Conservation (phyloP, 2,113 vertebrate genomes). For the Myocastor coypus region DNA sequence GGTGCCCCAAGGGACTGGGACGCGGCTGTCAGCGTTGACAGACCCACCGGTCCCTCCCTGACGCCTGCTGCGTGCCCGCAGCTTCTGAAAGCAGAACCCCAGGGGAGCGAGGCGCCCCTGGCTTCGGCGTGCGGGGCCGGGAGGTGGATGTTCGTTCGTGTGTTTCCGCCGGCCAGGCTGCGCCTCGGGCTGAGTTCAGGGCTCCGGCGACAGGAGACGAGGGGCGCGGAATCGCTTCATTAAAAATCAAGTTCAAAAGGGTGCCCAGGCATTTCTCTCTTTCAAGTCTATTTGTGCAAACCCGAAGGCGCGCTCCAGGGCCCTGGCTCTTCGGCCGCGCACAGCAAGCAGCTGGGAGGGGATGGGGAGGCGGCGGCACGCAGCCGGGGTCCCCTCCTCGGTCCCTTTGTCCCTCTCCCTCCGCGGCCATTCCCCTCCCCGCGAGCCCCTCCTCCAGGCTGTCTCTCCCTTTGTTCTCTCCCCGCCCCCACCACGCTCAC, state of each 20-base stretch:
- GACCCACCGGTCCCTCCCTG: not conserved
- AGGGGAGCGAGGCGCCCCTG: not conserved
- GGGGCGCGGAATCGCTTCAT: not conserved
- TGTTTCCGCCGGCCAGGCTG: not conserved
- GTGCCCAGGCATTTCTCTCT: not conserved
- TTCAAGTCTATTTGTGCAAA: not conserved
- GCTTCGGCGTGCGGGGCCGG: not conserved
- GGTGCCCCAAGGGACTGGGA: not conserved
- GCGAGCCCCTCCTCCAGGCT: not conserved
- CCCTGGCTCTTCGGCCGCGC: not conserved
- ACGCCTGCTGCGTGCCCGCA: not conserved
- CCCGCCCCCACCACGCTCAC: not conserved
- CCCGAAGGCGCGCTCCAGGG: not conserved
- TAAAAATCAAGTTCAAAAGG: not conserved
- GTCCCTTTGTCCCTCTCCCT: slow-evolving; percentile 35
- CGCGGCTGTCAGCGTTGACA: not conserved
- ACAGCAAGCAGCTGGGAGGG: too few relatives aligned
- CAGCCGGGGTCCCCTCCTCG: not conserved
- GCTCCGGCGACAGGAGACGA: not conserved
- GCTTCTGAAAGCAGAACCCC: not conserved
- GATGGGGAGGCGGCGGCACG: too few relatives aligned
- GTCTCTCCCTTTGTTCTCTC: not conserved
- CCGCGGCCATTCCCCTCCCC: not conserved
- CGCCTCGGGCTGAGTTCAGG: not conserved
- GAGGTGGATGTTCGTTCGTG: not conserved